Evolutionary conservation across 2,113 vertebrate species (phyloP).

Genomic region (Peromyscus californicus): DNA sequence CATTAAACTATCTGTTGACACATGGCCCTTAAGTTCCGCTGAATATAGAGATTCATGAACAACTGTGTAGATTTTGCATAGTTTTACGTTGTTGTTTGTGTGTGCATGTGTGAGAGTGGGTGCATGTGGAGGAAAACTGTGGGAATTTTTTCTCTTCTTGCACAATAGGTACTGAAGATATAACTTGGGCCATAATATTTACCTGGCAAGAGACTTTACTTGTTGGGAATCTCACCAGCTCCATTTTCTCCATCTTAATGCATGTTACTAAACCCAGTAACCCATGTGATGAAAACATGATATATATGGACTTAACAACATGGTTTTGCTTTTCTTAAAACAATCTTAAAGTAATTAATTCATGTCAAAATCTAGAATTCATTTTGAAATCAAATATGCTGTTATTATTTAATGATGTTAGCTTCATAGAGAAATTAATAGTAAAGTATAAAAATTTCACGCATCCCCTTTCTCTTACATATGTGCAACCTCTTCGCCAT

Average conservation of each 20-base stretch:
- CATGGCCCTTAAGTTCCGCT: background rate
- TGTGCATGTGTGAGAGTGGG: background rate
- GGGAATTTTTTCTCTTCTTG: background rate
- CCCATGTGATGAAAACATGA: constrained; percentile 12
- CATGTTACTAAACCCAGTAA: constrained; percentile 30
- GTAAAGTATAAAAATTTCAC: background rate
- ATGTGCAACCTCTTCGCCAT: background rate
- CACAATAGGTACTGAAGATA: background rate
- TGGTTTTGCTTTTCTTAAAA: constrained; percentile 23
- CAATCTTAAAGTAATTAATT: constrained; percentile 57
- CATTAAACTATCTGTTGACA: background rate
- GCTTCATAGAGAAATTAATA: background rate
- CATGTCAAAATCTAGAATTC: constrained; percentile 52
- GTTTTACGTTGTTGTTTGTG: background rate
- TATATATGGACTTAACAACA: constrained; percentile 49
- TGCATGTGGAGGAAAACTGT: background rate
- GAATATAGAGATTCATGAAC: constrained; percentile 7
- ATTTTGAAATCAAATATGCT: background rate
- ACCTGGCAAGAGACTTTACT: background rate
- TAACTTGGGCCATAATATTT: background rate
- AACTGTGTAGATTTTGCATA: background rate
- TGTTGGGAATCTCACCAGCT: background rate
- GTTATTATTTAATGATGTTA: background rate
- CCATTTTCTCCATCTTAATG: constrained; percentile 8
- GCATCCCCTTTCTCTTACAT: background rate